Percentiles rank a stretch among this genome's conserved stretches.
Evolutionary conservation across 1,140 invertebrate genomes (phyloP).

Genomic region (Bombus fervidus): DNA sequence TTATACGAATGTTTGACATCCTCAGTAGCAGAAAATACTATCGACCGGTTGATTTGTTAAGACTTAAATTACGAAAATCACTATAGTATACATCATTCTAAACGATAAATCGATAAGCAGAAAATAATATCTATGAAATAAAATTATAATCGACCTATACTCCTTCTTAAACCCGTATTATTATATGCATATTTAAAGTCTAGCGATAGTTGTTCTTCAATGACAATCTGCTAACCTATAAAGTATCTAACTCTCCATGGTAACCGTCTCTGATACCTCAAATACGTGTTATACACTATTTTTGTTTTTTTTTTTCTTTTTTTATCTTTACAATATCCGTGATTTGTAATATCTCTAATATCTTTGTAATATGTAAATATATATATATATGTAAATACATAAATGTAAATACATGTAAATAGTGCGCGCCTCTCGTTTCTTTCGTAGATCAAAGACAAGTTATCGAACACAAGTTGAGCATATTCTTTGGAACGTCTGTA

Average conservation of each 20-base stretch:
- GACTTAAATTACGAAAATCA: not conserved
- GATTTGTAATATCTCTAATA: no score
- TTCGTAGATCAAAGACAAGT: not conserved
- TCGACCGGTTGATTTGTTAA: not conserved
- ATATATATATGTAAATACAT: no score
- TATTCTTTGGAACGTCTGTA: not conserved
- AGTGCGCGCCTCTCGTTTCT: not conserved
- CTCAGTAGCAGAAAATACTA: not conserved
- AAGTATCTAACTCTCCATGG: constrained; percentile 29
- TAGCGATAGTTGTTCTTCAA: not conserved
- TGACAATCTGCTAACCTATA: not conserved
- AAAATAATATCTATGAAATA: not conserved
- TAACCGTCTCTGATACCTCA: constrained; percentile 18
- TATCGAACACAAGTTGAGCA: not conserved
- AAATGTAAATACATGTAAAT: no score
- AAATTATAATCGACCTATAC: not conserved
- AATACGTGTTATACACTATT: not conserved
- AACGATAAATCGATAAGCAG: not conserved
- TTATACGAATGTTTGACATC: not conserved
- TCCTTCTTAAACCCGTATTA: no score
- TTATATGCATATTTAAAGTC: not conserved
- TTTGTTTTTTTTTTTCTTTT: constrained; percentile 5
- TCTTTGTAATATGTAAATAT: no score
- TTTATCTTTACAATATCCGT: no score
- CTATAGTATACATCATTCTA: not conserved